Evolutionary conservation across 1,140 invertebrate species (phyloP).

Genomic region (Drosophila kikkawai): DNA sequence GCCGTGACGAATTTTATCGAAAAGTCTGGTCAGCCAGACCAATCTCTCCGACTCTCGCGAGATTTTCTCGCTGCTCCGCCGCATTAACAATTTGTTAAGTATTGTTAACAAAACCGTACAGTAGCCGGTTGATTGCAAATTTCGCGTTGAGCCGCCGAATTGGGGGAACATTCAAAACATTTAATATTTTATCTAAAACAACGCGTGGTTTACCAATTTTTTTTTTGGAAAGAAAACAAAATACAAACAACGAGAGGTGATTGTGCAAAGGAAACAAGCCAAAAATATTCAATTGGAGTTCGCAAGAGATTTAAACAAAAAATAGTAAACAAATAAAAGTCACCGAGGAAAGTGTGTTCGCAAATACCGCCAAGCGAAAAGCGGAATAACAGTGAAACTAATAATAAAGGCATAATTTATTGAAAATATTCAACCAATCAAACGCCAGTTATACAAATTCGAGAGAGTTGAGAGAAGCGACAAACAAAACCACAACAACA

Average conservation of each 20-base stretch:
- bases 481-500: conserved; percentile 31
- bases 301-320: conserved; percentile 4
- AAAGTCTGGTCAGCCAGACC: not conserved
- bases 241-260: conserved; percentile 15
- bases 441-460: conserved; percentile 52
- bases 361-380: conserved; percentile 50
- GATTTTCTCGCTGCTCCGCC: conserved; percentile 20
- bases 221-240: conserved; percentile 28
- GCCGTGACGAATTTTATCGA: not conserved
- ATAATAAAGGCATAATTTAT: conserved; percentile 70
- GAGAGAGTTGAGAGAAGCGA: conserved; percentile 50
- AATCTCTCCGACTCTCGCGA: conserved; percentile 13
- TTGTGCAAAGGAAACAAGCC: conserved; percentile 18
- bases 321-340: conserved; percentile 18
- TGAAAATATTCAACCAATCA: conserved; percentile 71
- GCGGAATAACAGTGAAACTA: conserved; percentile 67
- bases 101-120: conserved; percentile 58
- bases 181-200: conserved; percentile 5
- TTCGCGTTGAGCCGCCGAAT: conserved; percentile 6
- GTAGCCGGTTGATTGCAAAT: conserved; percentile 25
- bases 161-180: not conserved
- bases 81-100: conserved; percentile 38
- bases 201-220: conserved; percentile 5
- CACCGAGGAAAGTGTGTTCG: conserved; percentile 29
- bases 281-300: conserved; percentile 1